Evolutionary conservation across 2,113 vertebrate species (phyloP).

Genomic region (Rafetus swinhoei): DNA sequence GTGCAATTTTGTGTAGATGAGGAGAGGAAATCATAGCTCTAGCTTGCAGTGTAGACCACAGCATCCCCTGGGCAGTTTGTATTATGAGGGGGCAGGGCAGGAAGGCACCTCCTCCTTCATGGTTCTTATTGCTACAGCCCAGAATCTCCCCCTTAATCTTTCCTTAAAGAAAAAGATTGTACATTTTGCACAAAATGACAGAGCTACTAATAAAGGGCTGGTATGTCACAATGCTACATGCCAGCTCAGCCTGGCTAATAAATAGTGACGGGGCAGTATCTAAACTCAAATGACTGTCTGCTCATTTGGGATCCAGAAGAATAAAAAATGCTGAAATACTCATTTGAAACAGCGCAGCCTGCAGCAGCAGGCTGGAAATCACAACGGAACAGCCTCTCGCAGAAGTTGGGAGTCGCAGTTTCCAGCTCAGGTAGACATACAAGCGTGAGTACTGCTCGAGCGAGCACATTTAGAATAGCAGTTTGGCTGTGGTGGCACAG

Average conservation of each 20-base stretch:
- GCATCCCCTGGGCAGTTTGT: background rate
- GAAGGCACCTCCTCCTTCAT: background rate
- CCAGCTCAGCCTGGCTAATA: background rate
- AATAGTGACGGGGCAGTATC: background rate
- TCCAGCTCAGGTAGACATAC: background rate
- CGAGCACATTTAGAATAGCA: no score
- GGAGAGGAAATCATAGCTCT: rapidly evolving
- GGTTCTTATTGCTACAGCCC: background rate
- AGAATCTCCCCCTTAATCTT: background rate
- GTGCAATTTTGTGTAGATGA: rapidly evolving
- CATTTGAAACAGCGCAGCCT: background rate
- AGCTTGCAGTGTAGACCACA: background rate
- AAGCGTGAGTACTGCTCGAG: background rate
- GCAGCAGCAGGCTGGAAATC: background rate
- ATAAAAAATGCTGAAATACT: background rate
- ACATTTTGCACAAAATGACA: background rate
- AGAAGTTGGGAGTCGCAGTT: background rate
- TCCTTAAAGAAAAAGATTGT: background rate
- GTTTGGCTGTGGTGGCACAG: background rate
- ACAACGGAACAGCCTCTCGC: background rate
- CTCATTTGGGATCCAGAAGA: background rate
- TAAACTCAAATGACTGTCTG: background rate
- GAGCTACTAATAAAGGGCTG: background rate
- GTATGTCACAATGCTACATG: background rate
- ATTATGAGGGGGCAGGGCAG: background rate